phyloP scores from a whole-genome alignment of 2,113 vertebrate species.

The Recurvirostra avosetta region DNA sequence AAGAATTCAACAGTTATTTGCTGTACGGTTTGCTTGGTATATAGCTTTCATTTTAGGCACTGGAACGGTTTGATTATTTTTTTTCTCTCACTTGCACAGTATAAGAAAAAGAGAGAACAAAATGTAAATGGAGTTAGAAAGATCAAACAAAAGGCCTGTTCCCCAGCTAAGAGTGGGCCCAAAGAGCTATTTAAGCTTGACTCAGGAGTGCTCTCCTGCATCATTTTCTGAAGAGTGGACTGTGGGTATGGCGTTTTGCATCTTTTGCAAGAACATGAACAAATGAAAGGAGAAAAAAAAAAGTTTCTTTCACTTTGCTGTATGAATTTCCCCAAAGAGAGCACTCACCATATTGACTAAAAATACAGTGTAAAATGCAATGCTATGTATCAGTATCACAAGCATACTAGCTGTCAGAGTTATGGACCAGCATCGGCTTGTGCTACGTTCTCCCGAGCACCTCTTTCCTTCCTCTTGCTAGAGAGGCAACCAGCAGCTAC shows the following conservation, averaged over 20 bases:
- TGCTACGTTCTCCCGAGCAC: neutral
- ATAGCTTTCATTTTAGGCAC: neutral
- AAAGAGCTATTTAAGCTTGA: neutral
- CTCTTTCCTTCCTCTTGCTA: neutral
- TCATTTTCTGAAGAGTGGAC: neutral
- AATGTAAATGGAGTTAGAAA: neutral
- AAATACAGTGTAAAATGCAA: neutral
- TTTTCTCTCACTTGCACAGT: neutral
- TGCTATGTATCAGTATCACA: neutral
- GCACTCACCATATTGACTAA: neutral
- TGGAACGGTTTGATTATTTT: neutral
- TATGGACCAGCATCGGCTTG: rapidly evolving
- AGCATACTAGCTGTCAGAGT: neutral
- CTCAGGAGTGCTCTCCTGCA: neutral
- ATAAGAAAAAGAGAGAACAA: neutral
- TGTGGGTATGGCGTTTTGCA: neutral
- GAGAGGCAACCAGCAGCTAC: neutral
- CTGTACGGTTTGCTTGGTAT: neutral
- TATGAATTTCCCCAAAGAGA: neutral
- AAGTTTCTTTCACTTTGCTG: neutral
- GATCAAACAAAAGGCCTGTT: neutral
- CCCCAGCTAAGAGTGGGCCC: neutral
- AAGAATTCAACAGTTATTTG: rapidly evolving
- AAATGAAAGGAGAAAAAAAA: neutral
- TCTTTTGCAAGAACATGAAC: neutral